Evolutionary conservation across 1,140 invertebrate genomes (phyloP).

Genomic region (Drosophila parvula): DNA sequence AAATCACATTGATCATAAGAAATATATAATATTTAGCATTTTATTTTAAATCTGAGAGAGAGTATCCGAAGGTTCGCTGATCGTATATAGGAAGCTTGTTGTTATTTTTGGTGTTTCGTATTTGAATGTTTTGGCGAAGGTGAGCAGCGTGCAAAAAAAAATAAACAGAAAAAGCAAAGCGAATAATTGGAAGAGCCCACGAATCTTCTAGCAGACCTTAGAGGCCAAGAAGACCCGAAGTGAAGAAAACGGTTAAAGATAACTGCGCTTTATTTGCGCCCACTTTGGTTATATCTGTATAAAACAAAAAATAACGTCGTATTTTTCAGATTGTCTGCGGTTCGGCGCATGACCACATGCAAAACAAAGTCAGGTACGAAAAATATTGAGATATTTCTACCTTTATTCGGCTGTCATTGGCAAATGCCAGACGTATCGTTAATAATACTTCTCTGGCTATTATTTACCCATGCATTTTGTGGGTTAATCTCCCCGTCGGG

Average conservation of each 20-base stretch:
- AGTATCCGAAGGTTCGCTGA: slow-evolving; percentile 1
- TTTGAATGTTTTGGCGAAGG: slow-evolving; percentile 62
- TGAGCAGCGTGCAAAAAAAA: slow-evolving; percentile 57
- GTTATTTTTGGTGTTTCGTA: slow-evolving; percentile 29
- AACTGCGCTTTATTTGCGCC: slow-evolving; percentile 68
- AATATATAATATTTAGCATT: background rate
- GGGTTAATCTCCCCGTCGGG: slow-evolving; percentile 27
- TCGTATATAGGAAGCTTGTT: background rate
- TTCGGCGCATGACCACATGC: slow-evolving; percentile 62
- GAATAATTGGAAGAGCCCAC: slow-evolving; percentile 56
- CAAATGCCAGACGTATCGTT: slow-evolving; percentile 35
- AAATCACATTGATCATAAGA: background rate
- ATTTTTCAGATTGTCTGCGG: slow-evolving; percentile 32
- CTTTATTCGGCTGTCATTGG: slow-evolving; percentile 39
- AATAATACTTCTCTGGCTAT: slow-evolving; percentile 23
- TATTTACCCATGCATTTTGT: slow-evolving; percentile 45
- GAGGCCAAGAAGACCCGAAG: slow-evolving; percentile 40
- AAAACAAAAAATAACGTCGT: slow-evolving; percentile 6
- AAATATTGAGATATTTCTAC: slow-evolving; percentile 26
- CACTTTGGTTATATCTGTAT: slow-evolving; percentile 14
- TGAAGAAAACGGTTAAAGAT: slow-evolving; percentile 59
- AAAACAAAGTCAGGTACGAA: slow-evolving; percentile 61
- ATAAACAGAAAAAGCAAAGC: slow-evolving; percentile 34
- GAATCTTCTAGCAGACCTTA: slow-evolving; percentile 65
- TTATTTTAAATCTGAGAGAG: background rate